Percentiles rank a stretch among this genome's conserved stretches.
phyloP scores from a whole-genome alignment of 2,113 vertebrate species.

The Aphyosemion australe region DNA sequence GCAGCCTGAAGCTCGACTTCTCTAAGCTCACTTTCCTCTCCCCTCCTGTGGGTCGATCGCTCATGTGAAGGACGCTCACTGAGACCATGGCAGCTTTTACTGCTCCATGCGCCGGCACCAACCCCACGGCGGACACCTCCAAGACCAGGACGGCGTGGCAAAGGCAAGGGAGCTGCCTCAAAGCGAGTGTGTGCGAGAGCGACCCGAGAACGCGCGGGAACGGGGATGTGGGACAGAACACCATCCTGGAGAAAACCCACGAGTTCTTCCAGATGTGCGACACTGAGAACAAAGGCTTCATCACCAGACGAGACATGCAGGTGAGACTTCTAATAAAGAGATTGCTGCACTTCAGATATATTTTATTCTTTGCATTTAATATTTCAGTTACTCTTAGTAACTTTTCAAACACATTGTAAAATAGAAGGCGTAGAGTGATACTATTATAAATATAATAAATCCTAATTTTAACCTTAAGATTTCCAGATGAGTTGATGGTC shows the following conservation, averaged over 20 bases:
- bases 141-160: slow-evolving; percentile 15
- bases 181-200: slow-evolving; percentile 1
- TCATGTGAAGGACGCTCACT: slow-evolving; percentile 55
- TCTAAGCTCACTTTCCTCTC: slow-evolving; percentile 38
- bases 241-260: slow-evolving; percentile 81
- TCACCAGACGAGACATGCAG: slow-evolving; percentile 89
- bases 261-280: slow-evolving; percentile 95
- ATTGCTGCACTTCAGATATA: background rate
- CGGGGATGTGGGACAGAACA: slow-evolving; percentile 42
- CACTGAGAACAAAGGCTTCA: slow-evolving; percentile 88
- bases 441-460: no score
- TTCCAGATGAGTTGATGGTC: no score
- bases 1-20: slow-evolving; percentile 57
- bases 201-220: slow-evolving; percentile 6
- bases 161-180: slow-evolving; percentile 1
- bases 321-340: slow-evolving; percentile 66
- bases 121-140: slow-evolving; percentile 4
- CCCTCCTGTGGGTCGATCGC: slow-evolving; percentile 35
- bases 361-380: background rate
- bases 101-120: slow-evolving; percentile 25
- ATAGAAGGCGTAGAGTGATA: no score
- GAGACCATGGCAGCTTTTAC: slow-evolving; percentile 71
- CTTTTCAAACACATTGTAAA: background rate
- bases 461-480: no score
- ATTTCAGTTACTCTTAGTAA: background rate